phyloP scores from a whole-genome alignment of 2,113 vertebrate species.

The Silurus asotus region DNA sequence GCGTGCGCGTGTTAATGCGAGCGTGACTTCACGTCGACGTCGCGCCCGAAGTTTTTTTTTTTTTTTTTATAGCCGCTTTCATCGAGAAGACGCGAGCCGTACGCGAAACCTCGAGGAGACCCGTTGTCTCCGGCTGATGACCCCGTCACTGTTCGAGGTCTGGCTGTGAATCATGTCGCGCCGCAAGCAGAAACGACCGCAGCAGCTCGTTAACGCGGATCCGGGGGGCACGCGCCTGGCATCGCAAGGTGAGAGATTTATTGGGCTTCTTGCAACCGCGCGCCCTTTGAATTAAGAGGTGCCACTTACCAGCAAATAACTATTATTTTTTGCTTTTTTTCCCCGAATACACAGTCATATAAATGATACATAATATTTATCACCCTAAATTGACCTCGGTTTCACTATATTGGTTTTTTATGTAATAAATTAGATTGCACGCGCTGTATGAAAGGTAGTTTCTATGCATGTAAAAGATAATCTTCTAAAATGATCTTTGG shows the following conservation, averaged over 20 bases:
- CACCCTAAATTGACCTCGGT: background rate
- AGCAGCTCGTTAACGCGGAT: slow-evolving; percentile 78
- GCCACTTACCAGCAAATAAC: background rate
- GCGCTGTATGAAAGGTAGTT: background rate
- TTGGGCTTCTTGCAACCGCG: background rate
- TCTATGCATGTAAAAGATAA: background rate
- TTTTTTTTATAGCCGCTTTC: background rate
- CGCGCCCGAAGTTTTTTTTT: background rate
- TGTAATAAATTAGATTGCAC: background rate
- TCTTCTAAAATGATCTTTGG: background rate
- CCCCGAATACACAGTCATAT: background rate
- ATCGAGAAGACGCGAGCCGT: background rate
- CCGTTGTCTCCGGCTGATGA: slow-evolving; percentile 62
- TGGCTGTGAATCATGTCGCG: slow-evolving; percentile 81
- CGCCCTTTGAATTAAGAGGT: background rate
- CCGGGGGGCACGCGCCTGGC: slow-evolving; percentile 71
- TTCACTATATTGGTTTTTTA: background rate
- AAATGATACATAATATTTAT: background rate
- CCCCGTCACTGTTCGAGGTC: slow-evolving; percentile 59
- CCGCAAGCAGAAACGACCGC: slow-evolving; percentile 81
- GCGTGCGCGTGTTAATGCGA: background rate
- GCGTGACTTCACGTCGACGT: slow-evolving; percentile 10
- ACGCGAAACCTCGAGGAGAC: slow-evolving; percentile 15
- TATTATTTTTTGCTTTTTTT: background rate
- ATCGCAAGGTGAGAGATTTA: slow-evolving; percentile 73